Percentiles rank a stretch among this genome's conserved stretches.
Evolutionary conservation across 2,113 vertebrate genomes (phyloP).

Genomic region (Etheostoma spectabile): DNA sequence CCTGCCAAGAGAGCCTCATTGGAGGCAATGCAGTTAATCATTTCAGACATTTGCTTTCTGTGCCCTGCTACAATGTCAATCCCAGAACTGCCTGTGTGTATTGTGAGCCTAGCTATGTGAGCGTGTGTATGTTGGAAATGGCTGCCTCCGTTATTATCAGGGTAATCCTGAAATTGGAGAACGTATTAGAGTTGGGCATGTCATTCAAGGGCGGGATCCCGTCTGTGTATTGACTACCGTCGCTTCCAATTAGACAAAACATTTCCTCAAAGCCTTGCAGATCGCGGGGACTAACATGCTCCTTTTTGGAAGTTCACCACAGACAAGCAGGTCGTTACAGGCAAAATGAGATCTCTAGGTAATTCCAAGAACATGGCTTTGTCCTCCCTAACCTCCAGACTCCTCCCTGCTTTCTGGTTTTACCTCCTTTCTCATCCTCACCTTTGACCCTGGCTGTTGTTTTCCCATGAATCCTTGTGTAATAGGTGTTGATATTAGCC

Average conservation of each 20-base stretch:
- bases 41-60: slow-evolving; percentile 73
- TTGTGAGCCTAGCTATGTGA: slow-evolving; percentile 50
- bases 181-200: slow-evolving; percentile 79
- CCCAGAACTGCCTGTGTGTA: slow-evolving; percentile 72
- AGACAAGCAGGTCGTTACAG: slow-evolving; percentile 51
- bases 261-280: slow-evolving; percentile 76
- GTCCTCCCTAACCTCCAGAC: slow-evolving; percentile 61
- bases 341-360: slow-evolving; percentile 64
- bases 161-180: slow-evolving; percentile 84
- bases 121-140: slow-evolving; percentile 76
- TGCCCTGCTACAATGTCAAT: slow-evolving; percentile 69
- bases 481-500: slow-evolving; percentile 79
- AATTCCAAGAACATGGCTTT: slow-evolving; percentile 56
- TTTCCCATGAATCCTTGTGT: slow-evolving; percentile 78
- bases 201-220: slow-evolving; percentile 78
- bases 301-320: slow-evolving; percentile 51
- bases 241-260: slow-evolving; percentile 82
- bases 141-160: slow-evolving; percentile 78
- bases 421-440: slow-evolving; percentile 58
- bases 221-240: slow-evolving; percentile 81
- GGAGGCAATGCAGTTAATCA: slow-evolving; percentile 71
- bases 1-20: slow-evolving; percentile 75
- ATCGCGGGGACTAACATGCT: slow-evolving; percentile 51
- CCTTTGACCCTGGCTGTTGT: slow-evolving; percentile 75
- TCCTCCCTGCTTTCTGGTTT: slow-evolving; percentile 23